Evolutionary conservation across 2,113 vertebrate species (phyloP), one percentile per base, ranked within the genome.

Genomic region (Malurus elegans): DNA sequence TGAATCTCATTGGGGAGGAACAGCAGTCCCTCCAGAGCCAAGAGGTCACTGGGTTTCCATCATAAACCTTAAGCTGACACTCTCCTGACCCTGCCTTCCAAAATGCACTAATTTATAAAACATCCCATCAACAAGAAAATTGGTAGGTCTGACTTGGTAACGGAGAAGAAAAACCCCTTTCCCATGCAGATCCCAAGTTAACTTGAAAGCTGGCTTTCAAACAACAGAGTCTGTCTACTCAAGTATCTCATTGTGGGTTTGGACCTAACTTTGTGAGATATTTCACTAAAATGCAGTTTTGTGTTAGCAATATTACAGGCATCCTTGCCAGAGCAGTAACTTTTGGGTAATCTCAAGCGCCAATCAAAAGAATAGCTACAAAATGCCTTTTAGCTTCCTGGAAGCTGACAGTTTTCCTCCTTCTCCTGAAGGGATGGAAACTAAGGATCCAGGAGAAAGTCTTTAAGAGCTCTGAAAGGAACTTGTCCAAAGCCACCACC

Each of bases 181-280:
- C 92, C 90, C 69, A 70, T 17, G 58, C 40, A 86, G 54, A 88
- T 86, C 79, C 4, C 12, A 18, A 88, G 45, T 61, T 50, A 88
- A 86, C 10, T 85, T 78, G 58, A 92, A 83, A 82, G 51, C 26
- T 62, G 73, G 54, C 12, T 93, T 88, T 79, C 31, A 88, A 81
- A 91, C 87, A 51, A 45, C 5, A 45, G 13, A 81, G 34, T 45
- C 25, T 58, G 15, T 64, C 38, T 64, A 48, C 64, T 76, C 48
- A 65, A 87, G 53, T 82, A 92, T 74, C 62, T 92, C 53, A 74
- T 38, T 90, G 58, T 76, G 88, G 92, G 45, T 95, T 96, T 94
- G 90, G 90, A 92, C 25, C 18, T 66, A 82, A 85, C 54, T 93
- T 82, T 44, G 24, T 44, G n/a, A 88, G 23, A 82, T 64, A 79